Base-by-base conservation (phyloP, 2,888 invertebrate species). In the Archips crataeganus region DNA sequence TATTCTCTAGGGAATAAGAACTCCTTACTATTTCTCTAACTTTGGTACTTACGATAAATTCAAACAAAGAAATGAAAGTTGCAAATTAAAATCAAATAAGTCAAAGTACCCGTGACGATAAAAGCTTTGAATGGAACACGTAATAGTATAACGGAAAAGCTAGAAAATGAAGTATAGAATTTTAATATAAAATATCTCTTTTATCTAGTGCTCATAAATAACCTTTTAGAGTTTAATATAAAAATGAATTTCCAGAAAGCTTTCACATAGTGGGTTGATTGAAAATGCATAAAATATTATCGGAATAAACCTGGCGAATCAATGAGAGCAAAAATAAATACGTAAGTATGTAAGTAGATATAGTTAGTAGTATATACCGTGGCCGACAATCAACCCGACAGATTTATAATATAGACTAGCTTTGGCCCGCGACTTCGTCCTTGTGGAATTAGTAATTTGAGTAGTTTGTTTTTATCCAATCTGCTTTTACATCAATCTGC, bases 201-300 rank as follows among this genome's bases (percentile, higher is more conserved):
- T 45, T 47, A 15, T 13, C 47, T 51, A 65, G 15, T 32, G 51
- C 65, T 51, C 51, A 36, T 47, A 45, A 45, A 63, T 65, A 51
- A 51, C 49, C 34, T 51, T 36, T 49, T n/a, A 65, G 34, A 54
- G 66, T 67, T 57, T 34, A 57, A 67, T 67, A 23, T 67, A 57
- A 57, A 67, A 67, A 51, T 65, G 65, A 36, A 65, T 65, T 51
- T 15, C 34, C 65, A 36, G 36, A 51, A 65, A 65, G 65, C 65
- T 65, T 65, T 65, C 65, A 65, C n/a, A 62, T 9, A 65, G 57
- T 57, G 57, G 65, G 51, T 34, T 51, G 49, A 65, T 51, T n/a
- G 49, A 36, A 36, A 51, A 65, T 65, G 15, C 65, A 51, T 65
- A 51, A 65, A 65, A 65, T 45, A 64, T 64, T 64, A 49, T 34